Conservation (phyloP, 2,113 vertebrate genomes). For the Oreochromis tanganicae region DNA sequence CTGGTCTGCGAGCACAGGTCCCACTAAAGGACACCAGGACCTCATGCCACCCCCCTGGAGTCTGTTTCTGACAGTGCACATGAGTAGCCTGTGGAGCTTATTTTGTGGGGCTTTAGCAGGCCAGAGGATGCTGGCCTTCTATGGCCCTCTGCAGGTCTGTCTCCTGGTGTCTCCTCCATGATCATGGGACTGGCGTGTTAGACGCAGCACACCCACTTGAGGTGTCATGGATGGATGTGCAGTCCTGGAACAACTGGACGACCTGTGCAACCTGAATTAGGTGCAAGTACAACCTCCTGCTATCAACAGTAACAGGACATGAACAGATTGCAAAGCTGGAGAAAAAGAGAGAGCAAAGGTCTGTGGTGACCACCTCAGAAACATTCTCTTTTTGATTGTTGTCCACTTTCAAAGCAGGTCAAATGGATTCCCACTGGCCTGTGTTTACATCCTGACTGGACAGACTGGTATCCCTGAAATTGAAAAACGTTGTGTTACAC, state of each 20-base stretch:
- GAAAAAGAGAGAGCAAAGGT: neutral
- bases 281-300: neutral
- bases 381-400: neutral
- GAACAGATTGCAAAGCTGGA: neutral
- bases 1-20: neutral
- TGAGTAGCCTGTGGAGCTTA: neutral
- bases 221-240: neutral
- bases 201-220: neutral
- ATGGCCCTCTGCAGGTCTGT: neutral
- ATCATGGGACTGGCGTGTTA: neutral
- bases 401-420: neutral
- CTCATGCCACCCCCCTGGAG: neutral
- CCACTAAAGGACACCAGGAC: too few species aligned
- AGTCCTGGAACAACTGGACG: neutral
- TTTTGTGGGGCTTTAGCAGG: neutral
- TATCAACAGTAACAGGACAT: neutral
- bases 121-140: neutral
- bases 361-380: neutral
- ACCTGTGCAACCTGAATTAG: neutral
- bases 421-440: neutral
- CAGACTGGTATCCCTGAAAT: neutral
- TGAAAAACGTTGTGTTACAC: neutral
- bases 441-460: neutral
- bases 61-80: neutral
- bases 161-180: neutral